These are phyloP conservation scores for Euborellia annulipes DNA, from an alignment of 1,140 invertebrate genomes.

Conservation along the genomic window DNA sequence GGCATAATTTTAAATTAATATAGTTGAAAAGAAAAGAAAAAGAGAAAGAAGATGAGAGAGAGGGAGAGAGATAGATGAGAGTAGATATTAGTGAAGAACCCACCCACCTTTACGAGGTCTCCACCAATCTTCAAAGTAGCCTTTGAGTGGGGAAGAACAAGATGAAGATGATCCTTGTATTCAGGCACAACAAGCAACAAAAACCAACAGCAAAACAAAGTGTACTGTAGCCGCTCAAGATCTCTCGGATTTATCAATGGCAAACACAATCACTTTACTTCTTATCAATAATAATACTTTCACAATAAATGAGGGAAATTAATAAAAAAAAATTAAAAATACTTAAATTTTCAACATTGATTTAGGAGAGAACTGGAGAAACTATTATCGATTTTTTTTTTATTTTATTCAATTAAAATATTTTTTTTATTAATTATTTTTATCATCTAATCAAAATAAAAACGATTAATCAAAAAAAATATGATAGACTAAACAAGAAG, in stretches of 20 bases:
- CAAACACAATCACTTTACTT: no score
- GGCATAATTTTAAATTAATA: not conserved
- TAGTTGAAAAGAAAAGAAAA: slow-evolving; percentile 17
- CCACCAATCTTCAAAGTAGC: slow-evolving; percentile 93
- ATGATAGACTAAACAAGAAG: not conserved
- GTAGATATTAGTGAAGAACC: not conserved
- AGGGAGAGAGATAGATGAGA: not conserved
- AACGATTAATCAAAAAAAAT: slow-evolving; percentile 11
- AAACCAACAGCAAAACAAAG: not conserved
- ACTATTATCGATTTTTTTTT: no score
- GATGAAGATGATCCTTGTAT: slow-evolving; percentile 65
- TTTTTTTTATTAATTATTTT: slow-evolving; percentile 21
- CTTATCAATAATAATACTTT: no score
- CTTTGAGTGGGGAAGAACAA: slow-evolving; percentile 83
- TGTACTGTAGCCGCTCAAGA: not conserved
- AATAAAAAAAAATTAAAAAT: not conserved
- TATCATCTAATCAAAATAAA: slow-evolving; percentile 17
- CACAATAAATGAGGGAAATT: no score
- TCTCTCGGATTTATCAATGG: no score
- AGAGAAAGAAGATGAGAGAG: slow-evolving; percentile 4
- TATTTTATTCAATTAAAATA: slow-evolving; percentile 19
- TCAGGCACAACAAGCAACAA: not conserved
- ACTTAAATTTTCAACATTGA: no score
- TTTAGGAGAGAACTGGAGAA: no score
- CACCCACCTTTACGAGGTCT: slow-evolving; percentile 81